phyloP scores from a whole-genome alignment of 2,888 invertebrate genomes.

The Orthonychiurus folsomi region DNA sequence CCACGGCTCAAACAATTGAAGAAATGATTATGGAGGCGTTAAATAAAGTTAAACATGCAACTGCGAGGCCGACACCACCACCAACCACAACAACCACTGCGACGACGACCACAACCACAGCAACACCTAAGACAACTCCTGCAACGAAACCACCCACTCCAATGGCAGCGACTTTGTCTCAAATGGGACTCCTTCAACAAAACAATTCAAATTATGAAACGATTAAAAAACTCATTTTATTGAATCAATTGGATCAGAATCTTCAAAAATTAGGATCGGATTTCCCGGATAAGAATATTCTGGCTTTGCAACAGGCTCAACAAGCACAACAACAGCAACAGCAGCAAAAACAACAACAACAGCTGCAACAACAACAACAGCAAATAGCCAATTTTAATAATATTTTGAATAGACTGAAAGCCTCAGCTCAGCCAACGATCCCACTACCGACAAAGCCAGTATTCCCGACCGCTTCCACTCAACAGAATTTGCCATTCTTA shows the following conservation, averaged over 20 bases:
- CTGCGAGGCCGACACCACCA: neutral
- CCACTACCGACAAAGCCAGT: too few species aligned
- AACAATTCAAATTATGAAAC: conserved; percentile 14
- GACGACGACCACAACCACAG: neutral
- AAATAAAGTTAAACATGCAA: neutral
- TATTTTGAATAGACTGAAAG: neutral
- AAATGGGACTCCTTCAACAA: conserved; percentile 10
- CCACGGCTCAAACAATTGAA: conserved; percentile 2
- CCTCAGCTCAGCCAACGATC: neutral
- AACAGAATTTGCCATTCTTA: neutral
- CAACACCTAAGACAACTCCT: neutral
- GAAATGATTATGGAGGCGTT: conserved; percentile 9
- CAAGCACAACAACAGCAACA: conserved; percentile 4
- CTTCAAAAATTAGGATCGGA: too few species aligned
- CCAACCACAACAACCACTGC: neutral
- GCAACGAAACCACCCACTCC: neutral
- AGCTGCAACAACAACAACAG: conserved; percentile 11
- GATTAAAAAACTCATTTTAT: conserved; percentile 27
- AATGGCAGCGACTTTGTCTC: neutral
- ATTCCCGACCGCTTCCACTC: neutral
- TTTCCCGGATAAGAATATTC: too few species aligned
- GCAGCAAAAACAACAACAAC: conserved; percentile 8
- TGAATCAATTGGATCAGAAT: conserved; percentile 29
- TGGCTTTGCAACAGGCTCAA: neutral
- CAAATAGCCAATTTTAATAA: neutral